Evolutionary conservation across 2,888 invertebrate genomes (phyloP).

Genomic region (Conops quadrifasciatus): DNA sequence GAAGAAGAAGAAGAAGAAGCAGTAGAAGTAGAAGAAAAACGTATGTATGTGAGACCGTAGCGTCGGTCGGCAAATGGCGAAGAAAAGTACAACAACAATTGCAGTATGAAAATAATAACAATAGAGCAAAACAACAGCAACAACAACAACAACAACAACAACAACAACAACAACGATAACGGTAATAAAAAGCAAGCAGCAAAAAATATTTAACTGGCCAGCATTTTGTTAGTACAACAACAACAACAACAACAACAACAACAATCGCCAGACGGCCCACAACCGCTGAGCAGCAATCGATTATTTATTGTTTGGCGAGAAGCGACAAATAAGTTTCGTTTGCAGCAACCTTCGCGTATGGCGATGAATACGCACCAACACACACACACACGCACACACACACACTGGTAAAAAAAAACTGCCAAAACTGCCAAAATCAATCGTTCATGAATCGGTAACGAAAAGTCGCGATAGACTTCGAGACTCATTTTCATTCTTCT

Average conservation of each 20-base stretch:
- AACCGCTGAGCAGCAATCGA: neutral
- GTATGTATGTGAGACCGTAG: no score
- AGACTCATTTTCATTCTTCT: no score
- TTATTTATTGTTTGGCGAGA: constrained; percentile 21
- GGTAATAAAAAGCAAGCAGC: neutral
- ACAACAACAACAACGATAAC: constrained; percentile 1
- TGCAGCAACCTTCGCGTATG: constrained; percentile 5
- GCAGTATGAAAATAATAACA: neutral
- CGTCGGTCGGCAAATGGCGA: no score
- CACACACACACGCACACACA: neutral
- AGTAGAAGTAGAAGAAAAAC: no score
- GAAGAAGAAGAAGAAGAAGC: no score
- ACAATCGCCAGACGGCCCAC: neutral
- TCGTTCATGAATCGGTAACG: no score
- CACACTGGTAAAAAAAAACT: no score
- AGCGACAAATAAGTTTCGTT: constrained; percentile 27
- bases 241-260: constrained; percentile 13
- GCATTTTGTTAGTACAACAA: neutral
- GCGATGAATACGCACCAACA: neutral
- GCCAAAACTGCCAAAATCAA: neutral
- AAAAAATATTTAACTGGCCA: neutral
- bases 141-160: neutral
- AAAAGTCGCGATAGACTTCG: no score
- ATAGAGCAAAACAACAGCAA: neutral
- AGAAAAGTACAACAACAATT: no score